Percentiles rank a stretch among this genome's conserved stretches.
These are phyloP conservation scores for Periparus ater DNA, from an alignment of 2,797 vertebrate species.

Conservation along the genomic window DNA sequence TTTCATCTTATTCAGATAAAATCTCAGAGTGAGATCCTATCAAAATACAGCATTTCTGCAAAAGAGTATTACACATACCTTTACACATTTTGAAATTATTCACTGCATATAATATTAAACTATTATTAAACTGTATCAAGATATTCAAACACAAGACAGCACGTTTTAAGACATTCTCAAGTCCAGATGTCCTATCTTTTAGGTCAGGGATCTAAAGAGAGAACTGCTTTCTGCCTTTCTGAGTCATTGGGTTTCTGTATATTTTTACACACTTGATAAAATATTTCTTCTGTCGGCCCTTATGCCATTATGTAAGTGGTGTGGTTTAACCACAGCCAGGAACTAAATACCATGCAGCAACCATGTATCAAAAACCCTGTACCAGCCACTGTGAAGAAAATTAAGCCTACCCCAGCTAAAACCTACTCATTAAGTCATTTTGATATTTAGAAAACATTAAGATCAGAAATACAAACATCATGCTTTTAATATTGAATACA, in stretches of 20 bases:
- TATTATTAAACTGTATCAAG: neutral
- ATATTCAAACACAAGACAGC: neutral
- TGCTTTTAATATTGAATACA: neutral
- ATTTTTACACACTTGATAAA: neutral
- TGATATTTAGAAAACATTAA: neutral
- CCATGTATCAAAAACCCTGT: neutral
- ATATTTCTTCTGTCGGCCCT: neutral
- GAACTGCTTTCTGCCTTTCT: neutral
- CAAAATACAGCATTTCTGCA: neutral
- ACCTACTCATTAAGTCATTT: neutral
- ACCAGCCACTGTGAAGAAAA: neutral
- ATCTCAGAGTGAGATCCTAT: neutral
- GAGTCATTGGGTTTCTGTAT: neutral
- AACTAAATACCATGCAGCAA: neutral
- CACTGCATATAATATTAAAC: neutral
- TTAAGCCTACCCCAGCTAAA: neutral
- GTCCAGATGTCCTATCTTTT: neutral
- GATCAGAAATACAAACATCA: neutral
- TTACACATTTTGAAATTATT: neutral
- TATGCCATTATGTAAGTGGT: neutral
- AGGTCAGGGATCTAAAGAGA: neutral
- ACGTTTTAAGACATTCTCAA: neutral
- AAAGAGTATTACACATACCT: neutral
- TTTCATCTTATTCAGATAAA: neutral
- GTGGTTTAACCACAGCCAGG: neutral